These are phyloP conservation scores for Copidosoma aretas DNA, from an alignment of 2,888 invertebrate genomes.

Conservation along the genomic window DNA sequence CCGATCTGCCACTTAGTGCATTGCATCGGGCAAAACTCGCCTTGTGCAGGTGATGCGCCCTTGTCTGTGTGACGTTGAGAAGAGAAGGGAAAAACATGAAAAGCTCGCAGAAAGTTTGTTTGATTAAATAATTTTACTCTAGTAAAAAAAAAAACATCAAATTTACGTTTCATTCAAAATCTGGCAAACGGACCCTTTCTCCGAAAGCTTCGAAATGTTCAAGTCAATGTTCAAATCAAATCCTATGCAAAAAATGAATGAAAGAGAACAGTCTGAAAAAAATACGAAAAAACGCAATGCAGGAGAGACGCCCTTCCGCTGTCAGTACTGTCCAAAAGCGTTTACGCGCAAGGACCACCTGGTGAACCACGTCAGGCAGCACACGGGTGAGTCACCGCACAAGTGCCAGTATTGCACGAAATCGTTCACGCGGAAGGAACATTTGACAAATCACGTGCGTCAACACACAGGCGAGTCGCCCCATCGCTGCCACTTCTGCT, in stretches of 20 bases:
- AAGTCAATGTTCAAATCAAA: slow-evolving; percentile 1
- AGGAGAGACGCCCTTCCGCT: slow-evolving; percentile 79
- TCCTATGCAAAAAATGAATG: background rate
- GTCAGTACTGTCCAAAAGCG: slow-evolving; percentile 85
- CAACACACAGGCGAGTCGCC: slow-evolving; percentile 90
- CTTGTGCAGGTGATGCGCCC: slow-evolving; percentile 51
- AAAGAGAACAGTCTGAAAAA: slow-evolving; percentile 32
- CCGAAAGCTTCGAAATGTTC: too few species aligned
- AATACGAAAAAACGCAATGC: slow-evolving; percentile 30
- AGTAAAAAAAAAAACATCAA: too few species aligned
- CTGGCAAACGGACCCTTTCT: too few species aligned
- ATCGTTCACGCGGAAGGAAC: slow-evolving; percentile 81
- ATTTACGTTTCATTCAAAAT: too few species aligned
- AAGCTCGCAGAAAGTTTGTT: background rate
- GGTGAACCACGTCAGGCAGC: slow-evolving; percentile 90
- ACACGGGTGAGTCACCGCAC: slow-evolving; percentile 81
- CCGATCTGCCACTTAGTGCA: slow-evolving; percentile 42
- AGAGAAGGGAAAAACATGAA: slow-evolving; percentile 27
- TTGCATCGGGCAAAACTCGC: slow-evolving; percentile 50
- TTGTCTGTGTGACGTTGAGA: slow-evolving; percentile 47
- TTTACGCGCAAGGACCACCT: slow-evolving; percentile 90
- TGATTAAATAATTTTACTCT: background rate
- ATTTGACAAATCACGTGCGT: slow-evolving; percentile 83
- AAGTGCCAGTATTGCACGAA: slow-evolving; percentile 73
- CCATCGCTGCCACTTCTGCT: slow-evolving; percentile 83